These are phyloP conservation scores for Chromobotia macracanthus DNA, from an alignment of 2,797 vertebrate species.

Conservation along the genomic window DNA sequence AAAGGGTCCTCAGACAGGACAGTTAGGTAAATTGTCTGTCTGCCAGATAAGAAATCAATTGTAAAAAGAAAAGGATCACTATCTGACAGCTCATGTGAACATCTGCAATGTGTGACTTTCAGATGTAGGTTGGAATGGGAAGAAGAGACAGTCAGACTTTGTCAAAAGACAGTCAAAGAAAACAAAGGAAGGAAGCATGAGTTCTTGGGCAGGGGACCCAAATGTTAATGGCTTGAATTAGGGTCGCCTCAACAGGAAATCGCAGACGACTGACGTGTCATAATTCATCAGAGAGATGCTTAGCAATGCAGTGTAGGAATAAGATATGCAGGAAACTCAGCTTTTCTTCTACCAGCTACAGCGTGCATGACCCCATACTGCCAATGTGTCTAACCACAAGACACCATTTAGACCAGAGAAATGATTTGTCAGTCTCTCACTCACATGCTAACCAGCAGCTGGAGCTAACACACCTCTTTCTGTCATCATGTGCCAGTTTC, in stretches of 20 bases:
- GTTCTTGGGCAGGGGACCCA: slow-evolving; percentile 56
- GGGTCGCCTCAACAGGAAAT: slow-evolving; percentile 56
- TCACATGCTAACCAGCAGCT: slow-evolving; percentile 48
- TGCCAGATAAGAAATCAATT: slow-evolving; percentile 38
- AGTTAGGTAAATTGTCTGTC: slow-evolving; percentile 45
- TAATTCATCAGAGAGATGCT: slow-evolving; percentile 55
- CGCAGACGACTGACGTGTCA: slow-evolving; percentile 47
- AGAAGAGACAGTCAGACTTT: neutral
- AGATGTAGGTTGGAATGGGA: neutral
- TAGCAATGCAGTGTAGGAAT: slow-evolving; percentile 55
- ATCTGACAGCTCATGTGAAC: slow-evolving; percentile 31
- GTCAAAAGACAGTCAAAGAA: no score
- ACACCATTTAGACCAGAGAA: slow-evolving; percentile 48
- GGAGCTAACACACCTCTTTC: slow-evolving; percentile 50
- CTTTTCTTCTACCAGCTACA: slow-evolving; percentile 39
- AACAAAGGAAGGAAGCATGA: slow-evolving; percentile 57
- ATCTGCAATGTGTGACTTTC: slow-evolving; percentile 28
- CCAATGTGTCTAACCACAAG: slow-evolving; percentile 59
- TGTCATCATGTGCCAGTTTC: slow-evolving; percentile 61
- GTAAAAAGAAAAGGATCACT: slow-evolving; percentile 3
- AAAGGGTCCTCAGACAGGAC: slow-evolving; percentile 34
- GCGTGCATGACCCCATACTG: slow-evolving; percentile 57
- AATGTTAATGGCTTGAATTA: slow-evolving; percentile 54
- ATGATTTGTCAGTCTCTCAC: slow-evolving; percentile 60
- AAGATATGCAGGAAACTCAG: slow-evolving; percentile 50